phyloP scores from a whole-genome alignment of 2,888 invertebrate species.

The Andrena trimmerana region DNA sequence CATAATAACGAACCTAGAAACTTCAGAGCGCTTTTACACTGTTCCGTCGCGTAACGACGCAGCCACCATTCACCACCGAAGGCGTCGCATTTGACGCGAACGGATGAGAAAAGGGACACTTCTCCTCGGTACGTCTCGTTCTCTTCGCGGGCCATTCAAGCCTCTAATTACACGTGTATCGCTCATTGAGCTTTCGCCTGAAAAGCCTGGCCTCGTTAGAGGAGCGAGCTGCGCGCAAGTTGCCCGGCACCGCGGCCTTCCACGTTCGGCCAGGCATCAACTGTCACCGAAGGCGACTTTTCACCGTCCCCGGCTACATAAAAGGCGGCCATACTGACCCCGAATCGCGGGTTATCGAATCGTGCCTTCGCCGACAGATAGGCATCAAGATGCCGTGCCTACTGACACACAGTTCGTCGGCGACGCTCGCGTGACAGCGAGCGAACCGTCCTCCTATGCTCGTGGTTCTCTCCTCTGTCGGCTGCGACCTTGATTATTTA shows the following conservation, averaged over 20 bases:
- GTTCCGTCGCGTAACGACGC: constrained; percentile 40
- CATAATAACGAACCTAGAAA: constrained; percentile 31
- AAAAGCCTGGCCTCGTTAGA: constrained; percentile 55
- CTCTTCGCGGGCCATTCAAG: constrained; percentile 38
- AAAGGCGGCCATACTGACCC: constrained; percentile 74
- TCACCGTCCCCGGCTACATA: constrained; percentile 50
- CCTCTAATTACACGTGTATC: constrained; percentile 51
- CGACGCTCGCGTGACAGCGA: constrained; percentile 59
- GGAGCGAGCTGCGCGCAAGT: background rate
- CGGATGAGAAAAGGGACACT: constrained; percentile 9
- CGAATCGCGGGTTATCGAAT: constrained; percentile 78
- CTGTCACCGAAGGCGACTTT: constrained; percentile 57
- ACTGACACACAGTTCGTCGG: constrained; percentile 58
- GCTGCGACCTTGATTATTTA: constrained; percentile 68
- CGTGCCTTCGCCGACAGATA: constrained; percentile 68
- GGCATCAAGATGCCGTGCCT: constrained; percentile 65
- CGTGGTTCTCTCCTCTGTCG: constrained; percentile 41
- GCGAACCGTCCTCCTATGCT: constrained; percentile 31
- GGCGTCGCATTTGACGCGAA: constrained; percentile 24
- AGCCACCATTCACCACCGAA: constrained; percentile 27
- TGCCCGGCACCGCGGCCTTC: constrained; percentile 2
- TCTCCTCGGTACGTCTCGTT: constrained; percentile 11
- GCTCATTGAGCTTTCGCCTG: constrained; percentile 44
- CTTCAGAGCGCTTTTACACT: constrained; percentile 28
- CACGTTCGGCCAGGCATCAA: constrained; percentile 44